These are phyloP conservation scores for Venustoraphidia nigricollis DNA, from an alignment of 2,888 invertebrate genomes.

Conservation along the genomic window DNA sequence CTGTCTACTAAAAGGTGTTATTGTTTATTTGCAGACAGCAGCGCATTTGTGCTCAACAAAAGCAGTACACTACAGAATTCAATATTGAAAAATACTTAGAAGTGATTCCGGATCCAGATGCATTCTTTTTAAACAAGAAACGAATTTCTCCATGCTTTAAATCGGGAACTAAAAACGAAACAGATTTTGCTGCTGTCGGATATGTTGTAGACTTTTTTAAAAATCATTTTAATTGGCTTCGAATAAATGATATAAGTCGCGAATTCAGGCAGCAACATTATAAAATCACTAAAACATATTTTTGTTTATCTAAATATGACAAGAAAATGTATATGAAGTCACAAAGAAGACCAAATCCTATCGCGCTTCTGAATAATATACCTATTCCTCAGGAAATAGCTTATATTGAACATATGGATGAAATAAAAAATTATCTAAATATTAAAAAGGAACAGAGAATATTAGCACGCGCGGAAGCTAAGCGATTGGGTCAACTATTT, in stretches of 20 bases:
- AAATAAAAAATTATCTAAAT: conserved; percentile 17
- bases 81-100: conserved; percentile 27
- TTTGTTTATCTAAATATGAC: conserved; percentile 4
- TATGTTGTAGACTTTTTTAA: too few species aligned
- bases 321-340: conserved; percentile 5
- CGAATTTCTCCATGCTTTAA: neutral
- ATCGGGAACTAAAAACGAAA: too few species aligned
- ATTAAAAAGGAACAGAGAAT: conserved; percentile 13
- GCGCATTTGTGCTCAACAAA: conserved; percentile 23
- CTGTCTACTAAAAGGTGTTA: too few species aligned
- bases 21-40: conserved; percentile 16
- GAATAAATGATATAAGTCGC: too few species aligned
- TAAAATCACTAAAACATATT: neutral
- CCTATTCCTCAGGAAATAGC: conserved; percentile 17
- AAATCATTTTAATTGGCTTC: too few species aligned
- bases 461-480: conserved; percentile 19
- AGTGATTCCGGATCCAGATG: conserved; percentile 28
- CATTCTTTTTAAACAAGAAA: conserved; percentile 17
- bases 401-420: conserved; percentile 19
- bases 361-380: conserved; percentile 3
- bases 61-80: conserved; percentile 28
- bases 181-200: too few species aligned
- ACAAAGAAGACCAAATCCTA: conserved; percentile 4
- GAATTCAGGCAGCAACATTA: too few species aligned
- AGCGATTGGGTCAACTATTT: conserved; percentile 23